Conservation (phyloP, 2,888 invertebrate genomes). For the Chrysotoxum bicinctum region DNA sequence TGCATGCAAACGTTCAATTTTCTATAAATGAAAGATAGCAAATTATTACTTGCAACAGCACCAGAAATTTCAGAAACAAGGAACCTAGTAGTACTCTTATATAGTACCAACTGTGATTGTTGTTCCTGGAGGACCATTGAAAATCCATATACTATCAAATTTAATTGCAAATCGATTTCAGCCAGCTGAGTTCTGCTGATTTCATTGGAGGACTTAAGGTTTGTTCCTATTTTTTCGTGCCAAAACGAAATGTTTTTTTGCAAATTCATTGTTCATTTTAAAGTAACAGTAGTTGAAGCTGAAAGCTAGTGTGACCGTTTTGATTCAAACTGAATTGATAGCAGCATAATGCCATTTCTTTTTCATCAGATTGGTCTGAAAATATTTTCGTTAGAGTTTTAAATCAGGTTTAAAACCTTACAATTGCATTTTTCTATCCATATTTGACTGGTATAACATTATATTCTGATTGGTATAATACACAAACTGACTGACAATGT, state of each 20-base stretch:
- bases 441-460: too few species aligned
- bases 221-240: not conserved
- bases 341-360: too few species aligned
- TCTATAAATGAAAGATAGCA: constrained; percentile 46
- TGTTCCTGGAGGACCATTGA: constrained; percentile 54
- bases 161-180: constrained; percentile 62
- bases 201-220: not conserved
- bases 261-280: constrained; percentile 46
- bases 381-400: too few species aligned
- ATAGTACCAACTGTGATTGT: not conserved
- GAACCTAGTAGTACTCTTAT: not conserved
- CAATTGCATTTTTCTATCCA: too few species aligned
- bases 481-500: too few species aligned
- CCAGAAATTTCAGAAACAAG: not conserved
- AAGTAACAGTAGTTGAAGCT: not conserved
- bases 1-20: constrained; percentile 62
- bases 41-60: constrained; percentile 31
- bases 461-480: too few species aligned
- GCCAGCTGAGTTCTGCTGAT: not conserved
- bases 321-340: too few species aligned
- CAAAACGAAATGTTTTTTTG: constrained; percentile 31
- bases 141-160: constrained; percentile 59
- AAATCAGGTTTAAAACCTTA: too few species aligned
- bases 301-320: not conserved
- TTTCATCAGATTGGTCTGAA: too few species aligned